phyloP scores from a whole-genome alignment of 1,140 invertebrate genomes.

The Caenorhabditis remanei region DNA sequence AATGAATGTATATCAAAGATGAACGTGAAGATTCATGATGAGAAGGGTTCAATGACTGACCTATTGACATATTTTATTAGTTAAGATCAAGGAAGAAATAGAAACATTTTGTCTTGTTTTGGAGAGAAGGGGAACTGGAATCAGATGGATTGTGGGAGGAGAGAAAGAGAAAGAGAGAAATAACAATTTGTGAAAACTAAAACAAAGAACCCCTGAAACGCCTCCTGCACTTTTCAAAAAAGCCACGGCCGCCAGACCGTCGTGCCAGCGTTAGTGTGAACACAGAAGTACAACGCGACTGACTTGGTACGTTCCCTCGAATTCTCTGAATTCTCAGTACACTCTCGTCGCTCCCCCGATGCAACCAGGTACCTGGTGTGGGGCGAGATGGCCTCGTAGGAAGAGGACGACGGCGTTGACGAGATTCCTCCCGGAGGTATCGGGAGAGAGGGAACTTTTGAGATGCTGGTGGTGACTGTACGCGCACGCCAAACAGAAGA shows the following conservation, averaged over 20 bases:
- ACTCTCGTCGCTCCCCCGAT: conserved; percentile 10
- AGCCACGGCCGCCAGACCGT: conserved; percentile 21
- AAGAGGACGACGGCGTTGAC: not conserved
- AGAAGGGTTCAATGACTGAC: not conserved
- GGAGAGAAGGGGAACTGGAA: not conserved
- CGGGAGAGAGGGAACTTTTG: not conserved
- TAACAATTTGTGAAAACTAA: conserved; percentile 9
- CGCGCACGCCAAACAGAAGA: conserved; percentile 18
- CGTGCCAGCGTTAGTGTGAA: conserved; percentile 53
- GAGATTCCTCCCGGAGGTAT: conserved; percentile 29
- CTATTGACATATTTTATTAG: conserved; percentile 5
- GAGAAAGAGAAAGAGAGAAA: not conserved
- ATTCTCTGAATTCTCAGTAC: conserved; percentile 13
- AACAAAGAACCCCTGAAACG: not conserved
- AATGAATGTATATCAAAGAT: conserved; percentile 31
- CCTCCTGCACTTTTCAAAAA: conserved; percentile 8
- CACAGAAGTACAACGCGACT: conserved; percentile 40
- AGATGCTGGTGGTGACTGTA: conserved; percentile 31
- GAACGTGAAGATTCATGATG: not conserved
- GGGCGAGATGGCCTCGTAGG: conserved; percentile 41
- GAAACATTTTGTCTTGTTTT: not conserved
- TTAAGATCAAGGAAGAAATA: not conserved
- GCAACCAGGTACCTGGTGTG: conserved; percentile 46
- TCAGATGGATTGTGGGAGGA: not conserved
- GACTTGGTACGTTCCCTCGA: conserved; percentile 7